phyloP scores from a whole-genome alignment of 2,797 vertebrate genomes.

The Peromyscus attwateri region DNA sequence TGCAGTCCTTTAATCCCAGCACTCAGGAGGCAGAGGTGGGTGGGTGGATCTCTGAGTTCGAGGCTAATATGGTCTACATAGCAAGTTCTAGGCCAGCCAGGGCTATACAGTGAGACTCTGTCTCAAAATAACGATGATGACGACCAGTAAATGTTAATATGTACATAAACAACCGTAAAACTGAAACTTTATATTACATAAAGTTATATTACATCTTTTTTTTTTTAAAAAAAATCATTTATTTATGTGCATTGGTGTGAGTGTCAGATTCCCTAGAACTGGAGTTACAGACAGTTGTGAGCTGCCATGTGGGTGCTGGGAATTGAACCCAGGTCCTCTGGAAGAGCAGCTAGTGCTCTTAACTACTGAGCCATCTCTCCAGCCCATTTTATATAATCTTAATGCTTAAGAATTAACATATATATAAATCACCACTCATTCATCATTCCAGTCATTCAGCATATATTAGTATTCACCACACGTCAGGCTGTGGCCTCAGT shows the following conservation, averaged over 20 bases:
- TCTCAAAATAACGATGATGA: background rate
- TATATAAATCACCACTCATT: slow-evolving; percentile 31
- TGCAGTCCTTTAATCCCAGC: background rate
- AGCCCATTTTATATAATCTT: background rate
- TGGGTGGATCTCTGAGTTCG: background rate
- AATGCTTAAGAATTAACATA: slow-evolving; percentile 11
- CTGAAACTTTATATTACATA: slow-evolving; percentile 1
- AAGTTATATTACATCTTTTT: no score
- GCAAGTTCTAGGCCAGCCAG: background rate
- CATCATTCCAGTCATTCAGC: slow-evolving; percentile 42
- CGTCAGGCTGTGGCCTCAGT: background rate
- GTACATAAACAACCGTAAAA: background rate
- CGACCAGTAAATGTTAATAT: slow-evolving; percentile 4
- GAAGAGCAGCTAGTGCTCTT: no score
- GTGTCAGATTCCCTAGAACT: no score
- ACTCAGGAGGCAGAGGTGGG: background rate
- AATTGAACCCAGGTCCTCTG: no score
- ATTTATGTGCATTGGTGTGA: no score
- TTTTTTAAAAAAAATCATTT: no score
- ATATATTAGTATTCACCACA: background rate
- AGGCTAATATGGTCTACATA: background rate
- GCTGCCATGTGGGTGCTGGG: no score
- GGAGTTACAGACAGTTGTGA: no score
- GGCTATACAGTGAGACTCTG: background rate
- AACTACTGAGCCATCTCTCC: no score